These are phyloP conservation scores for Diadromus collaris DNA, from an alignment of 2,888 invertebrate species.

Conservation along the genomic window DNA sequence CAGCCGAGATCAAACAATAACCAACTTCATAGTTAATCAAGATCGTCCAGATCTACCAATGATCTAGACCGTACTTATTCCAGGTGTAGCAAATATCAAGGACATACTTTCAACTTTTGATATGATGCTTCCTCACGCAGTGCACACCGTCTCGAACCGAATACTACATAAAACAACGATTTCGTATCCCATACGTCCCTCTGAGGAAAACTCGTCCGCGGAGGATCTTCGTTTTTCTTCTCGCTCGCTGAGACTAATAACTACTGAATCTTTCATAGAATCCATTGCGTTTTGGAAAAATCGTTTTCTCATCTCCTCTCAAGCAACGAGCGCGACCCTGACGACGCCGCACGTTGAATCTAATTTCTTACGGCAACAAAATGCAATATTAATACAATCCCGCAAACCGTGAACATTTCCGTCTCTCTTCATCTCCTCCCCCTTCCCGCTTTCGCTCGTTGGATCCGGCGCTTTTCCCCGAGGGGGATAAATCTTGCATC, in stretches of 20 bases:
- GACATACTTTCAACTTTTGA: neutral
- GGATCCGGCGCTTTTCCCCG: slow-evolving; percentile 54
- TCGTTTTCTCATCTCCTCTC: slow-evolving; percentile 21
- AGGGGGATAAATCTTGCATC: slow-evolving; percentile 67
- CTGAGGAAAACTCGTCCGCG: slow-evolving; percentile 27
- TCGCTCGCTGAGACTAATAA: slow-evolving; percentile 68
- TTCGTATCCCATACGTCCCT: slow-evolving; percentile 36
- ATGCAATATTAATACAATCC: slow-evolving; percentile 73
- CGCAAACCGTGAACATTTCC: slow-evolving; percentile 66
- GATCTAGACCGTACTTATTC: neutral
- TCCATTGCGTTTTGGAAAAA: slow-evolving; percentile 67
- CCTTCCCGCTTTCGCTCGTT: slow-evolving; percentile 37
- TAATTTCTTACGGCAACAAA: slow-evolving; percentile 71
- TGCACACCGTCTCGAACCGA: neutral
- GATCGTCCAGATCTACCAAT: no score
- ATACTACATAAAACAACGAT: neutral
- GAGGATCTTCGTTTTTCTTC: slow-evolving; percentile 68
- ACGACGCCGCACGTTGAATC: slow-evolving; percentile 64
- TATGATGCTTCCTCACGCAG: neutral
- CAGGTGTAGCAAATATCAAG: neutral
- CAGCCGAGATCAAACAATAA: no score
- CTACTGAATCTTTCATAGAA: slow-evolving; percentile 72
- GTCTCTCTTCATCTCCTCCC: slow-evolving; percentile 7
- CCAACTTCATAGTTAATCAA: no score
- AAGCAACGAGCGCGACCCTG: slow-evolving; percentile 6